Percentiles rank a stretch among this genome's conserved stretches.
phyloP scores from a whole-genome alignment of 2,113 vertebrate genomes.

The Nesospiza acunhae region DNA sequence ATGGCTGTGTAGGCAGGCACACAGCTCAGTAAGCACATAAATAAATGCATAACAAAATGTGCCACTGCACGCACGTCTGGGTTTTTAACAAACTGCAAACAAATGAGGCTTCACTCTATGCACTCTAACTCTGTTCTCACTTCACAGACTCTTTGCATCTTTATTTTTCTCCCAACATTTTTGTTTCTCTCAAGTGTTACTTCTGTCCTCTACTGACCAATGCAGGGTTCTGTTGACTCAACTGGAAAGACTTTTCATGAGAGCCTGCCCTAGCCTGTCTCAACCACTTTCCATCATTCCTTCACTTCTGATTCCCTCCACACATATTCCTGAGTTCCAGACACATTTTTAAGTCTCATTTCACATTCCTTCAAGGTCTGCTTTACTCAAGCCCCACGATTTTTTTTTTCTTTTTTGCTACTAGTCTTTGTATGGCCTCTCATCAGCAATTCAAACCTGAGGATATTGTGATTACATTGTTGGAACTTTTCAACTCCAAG shows the following conservation, averaged over 20 bases:
- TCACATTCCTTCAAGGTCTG: conserved; percentile 53
- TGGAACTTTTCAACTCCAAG: conserved; percentile 53
- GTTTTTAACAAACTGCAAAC: conserved; percentile 28
- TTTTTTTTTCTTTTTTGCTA: not conserved
- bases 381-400: not conserved
- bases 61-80: not conserved
- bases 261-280: not conserved
- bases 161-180: not conserved
- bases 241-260: not conserved
- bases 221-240: not conserved
- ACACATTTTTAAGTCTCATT: conserved; percentile 53
- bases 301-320: conserved; percentile 8
- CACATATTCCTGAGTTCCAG: not conserved
- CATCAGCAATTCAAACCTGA: conserved; percentile 67
- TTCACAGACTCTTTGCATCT: conserved; percentile 19
- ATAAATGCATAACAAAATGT: not conserved
- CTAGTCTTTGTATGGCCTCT: conserved; percentile 28
- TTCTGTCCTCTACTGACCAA: not conserved
- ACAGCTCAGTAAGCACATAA: conserved; percentile 21
- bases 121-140: not conserved
- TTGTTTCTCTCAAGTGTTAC: not conserved
- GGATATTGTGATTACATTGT: conserved; percentile 51
- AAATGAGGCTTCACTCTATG: not conserved
- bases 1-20: not conserved
- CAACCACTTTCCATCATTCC: not conserved